phyloP scores from a whole-genome alignment of 2,797 vertebrate species.

The Rhinichthys osculus region DNA sequence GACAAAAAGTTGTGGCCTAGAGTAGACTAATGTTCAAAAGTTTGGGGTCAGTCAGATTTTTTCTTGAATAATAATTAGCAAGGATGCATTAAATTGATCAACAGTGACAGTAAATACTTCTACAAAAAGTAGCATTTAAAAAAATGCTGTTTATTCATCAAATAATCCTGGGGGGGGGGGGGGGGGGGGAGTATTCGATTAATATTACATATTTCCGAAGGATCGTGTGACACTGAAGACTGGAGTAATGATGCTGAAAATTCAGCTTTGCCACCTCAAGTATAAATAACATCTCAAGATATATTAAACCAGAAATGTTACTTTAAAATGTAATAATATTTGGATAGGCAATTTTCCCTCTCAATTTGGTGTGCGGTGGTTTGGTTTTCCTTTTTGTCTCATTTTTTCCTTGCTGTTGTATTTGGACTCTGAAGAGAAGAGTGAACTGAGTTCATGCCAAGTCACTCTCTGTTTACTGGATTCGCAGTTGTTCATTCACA shows the following conservation, averaged over 20 bases:
- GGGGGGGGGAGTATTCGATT: background rate
- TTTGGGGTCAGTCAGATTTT: background rate
- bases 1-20: background rate
- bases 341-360: background rate
- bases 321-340: background rate
- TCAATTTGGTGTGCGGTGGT: background rate
- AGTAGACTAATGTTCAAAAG: background rate
- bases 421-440: constrained; percentile 1
- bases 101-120: background rate
- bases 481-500: constrained; percentile 1
- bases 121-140: background rate
- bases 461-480: constrained; percentile 29
- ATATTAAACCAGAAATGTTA: background rate
- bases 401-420: constrained; percentile 4
- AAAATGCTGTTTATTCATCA: background rate
- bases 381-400: background rate
- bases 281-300: background rate
- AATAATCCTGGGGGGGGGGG: too few relatives aligned
- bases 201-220: background rate
- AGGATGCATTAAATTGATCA: background rate
- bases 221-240: background rate
- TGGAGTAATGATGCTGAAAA: background rate
- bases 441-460: background rate
- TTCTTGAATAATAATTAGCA: background rate
- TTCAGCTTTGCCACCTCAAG: background rate